Conservation (phyloP, 2,797 vertebrate species). For the Macrochelys suwanniensis region DNA sequence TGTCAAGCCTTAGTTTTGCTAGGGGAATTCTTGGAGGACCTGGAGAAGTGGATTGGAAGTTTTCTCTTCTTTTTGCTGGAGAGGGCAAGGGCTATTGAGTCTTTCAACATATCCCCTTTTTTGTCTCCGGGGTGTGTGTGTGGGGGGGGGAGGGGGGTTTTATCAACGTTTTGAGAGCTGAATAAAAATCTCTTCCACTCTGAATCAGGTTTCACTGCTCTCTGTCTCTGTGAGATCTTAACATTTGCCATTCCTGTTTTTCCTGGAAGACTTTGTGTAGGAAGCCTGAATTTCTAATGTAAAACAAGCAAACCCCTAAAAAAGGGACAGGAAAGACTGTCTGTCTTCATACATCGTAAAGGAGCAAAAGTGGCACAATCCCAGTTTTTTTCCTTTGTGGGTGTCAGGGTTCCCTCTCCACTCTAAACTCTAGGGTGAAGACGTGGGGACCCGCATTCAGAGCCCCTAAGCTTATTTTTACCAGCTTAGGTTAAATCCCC, state of each 20-base stretch:
- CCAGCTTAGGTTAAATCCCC: no score
- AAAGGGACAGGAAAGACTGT: neutral
- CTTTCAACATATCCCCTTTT: neutral
- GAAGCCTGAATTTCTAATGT: neutral
- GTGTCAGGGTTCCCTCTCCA: no score
- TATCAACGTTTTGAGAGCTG: neutral
- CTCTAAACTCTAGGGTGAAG: no score
- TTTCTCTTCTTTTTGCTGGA: neutral
- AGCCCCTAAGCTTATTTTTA: no score
- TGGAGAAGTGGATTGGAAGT: neutral
- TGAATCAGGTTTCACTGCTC: neutral
- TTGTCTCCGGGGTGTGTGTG: neutral
- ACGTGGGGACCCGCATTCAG: no score
- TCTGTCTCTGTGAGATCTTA: neutral
- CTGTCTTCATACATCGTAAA: rapidly evolving
- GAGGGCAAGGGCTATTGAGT: rapidly evolving
- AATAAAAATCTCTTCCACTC: neutral
- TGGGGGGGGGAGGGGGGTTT: no score
- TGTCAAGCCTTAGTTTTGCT: neutral
- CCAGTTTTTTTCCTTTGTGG: neutral
- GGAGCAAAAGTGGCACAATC: neutral
- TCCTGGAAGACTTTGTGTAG: neutral
- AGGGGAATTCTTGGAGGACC: neutral
- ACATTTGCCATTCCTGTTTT: neutral
- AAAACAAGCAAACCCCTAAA: rapidly evolving